Evolutionary conservation across 2,113 vertebrate species (phyloP), one percentile per base, ranked within the genome.

Genomic region (Toxotes chatareus): DNA sequence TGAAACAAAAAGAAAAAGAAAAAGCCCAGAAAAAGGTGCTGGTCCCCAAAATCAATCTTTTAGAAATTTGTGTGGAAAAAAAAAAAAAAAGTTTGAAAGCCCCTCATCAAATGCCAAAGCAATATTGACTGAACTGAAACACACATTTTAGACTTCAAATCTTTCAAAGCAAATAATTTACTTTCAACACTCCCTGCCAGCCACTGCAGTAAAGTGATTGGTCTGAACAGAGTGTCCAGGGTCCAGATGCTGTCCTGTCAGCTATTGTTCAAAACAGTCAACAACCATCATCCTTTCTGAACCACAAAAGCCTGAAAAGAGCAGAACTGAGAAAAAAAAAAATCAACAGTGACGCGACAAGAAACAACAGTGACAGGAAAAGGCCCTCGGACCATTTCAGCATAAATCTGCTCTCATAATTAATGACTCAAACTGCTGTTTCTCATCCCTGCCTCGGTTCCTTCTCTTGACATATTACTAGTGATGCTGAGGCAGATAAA

Each of bases 231-330:
- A 85, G 70, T 65, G 80, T 87, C 57, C 76, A 9, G 40, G 32
- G 65, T 75, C 76, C 76, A 84, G 74, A 85, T 83, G 88, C 70
- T 66, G 42, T 78, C 64, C 51, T 72, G 78, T 79, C 86, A 86
- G 46, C 59, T 61, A 27, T 40, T 65, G 80, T 65, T 76, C 73
- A 85, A 86, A 83, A 32, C 36, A 65, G 34, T 62, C 75, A 74
- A 73, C 66, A 31, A 32, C 27, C 10, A 38, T 42, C 66, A 62
- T 75, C 66, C 51, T 56, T 67, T 57, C 62, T 70, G 21, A 76
- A 70, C 73, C 32, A 78, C 4, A 32, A 68, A 49, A 75, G 66
- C 60, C 10, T 60, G 36, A 76, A 73, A 79, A 38, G 57, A 64
- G 44, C 51, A 51, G 55, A 57, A 66, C 0, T 6, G 56, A 53